Base-by-base conservation (phyloP, 2,797 vertebrate species). In the Brachymystax lenok region DNA sequence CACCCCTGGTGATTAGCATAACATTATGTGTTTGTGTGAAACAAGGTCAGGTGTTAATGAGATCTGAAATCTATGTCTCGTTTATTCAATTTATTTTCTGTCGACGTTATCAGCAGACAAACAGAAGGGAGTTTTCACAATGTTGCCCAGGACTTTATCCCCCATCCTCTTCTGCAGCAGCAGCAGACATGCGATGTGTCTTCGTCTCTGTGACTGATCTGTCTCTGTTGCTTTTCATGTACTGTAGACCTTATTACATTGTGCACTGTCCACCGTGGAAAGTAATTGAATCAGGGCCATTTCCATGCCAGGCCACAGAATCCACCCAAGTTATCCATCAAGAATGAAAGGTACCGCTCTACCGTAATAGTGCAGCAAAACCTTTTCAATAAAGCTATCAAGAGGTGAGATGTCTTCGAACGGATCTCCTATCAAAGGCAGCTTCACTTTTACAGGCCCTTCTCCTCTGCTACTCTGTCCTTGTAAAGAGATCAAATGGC, bases 361-460 rank as follows among this genome's bases (percentile, higher is more conserved):
- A 46, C 2, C 2, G 40, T 13, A 46, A 46, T 13, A 46, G 56
- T 8, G 56, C 83, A 85, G 84, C 90, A 88, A 89, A 91, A 77
- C 35, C 78, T 16, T 50, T 83, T 92, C 91, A 91, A 92, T 88
- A 84, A 88, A 86, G 88, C 85, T 84, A 88, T 80, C 35, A 14
- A 40, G 87, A 90, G 87, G 90, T 89, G 90, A 89, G 81, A 89
- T 79, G 86, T 83, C 84, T 86, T 84, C 84, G 79, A 86, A 85
- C 82, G 77, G 82, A 86, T 88, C 82, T 71, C 80, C 89, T 82
- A 89, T 92, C 90, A 91, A 90, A 90, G 88, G 86, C 87, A 81
- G 84, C 85, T 91, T 89, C 85, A 85, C 72, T 87, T 92, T 92
- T 89, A 91, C 84, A 87, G 2, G 84, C 87, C 80, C 82, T 83